These are phyloP conservation scores for Semibalanus balanoides DNA, from an alignment of 1,140 invertebrate species.

Conservation along the genomic window DNA sequence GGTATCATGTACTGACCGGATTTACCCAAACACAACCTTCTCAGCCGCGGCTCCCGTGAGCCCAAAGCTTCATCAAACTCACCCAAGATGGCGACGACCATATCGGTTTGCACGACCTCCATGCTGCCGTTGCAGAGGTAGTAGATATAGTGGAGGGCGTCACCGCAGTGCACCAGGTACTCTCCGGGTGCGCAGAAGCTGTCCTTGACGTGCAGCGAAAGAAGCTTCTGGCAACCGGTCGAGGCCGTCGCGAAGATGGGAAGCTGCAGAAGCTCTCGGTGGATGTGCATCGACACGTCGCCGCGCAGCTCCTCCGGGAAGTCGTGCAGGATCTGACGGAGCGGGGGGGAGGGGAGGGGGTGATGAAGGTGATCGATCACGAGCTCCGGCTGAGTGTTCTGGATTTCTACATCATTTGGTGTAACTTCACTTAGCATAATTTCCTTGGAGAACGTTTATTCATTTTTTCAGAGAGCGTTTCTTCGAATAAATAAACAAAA, in stretches of 20 bases:
- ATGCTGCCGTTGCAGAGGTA: constrained; percentile 95
- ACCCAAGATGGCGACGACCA: constrained; percentile 98
- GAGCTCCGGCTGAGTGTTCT: too few species aligned
- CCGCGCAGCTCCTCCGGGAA: constrained; percentile 90
- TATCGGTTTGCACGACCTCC: constrained; percentile 94
- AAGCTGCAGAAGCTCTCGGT: constrained; percentile 81
- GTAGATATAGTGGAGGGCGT: constrained; percentile 89
- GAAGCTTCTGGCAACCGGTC: constrained; percentile 77
- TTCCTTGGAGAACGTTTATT: too few species aligned
- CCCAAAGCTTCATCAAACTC: constrained; percentile 20
- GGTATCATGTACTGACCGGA: too few species aligned
- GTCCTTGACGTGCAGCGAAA: constrained; percentile 75
- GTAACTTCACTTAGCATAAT: too few species aligned
- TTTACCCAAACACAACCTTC: too few species aligned
- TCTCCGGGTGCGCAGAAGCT: constrained; percentile 94
- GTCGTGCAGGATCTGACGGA: constrained; percentile 71
- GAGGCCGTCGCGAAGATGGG: constrained; percentile 85
- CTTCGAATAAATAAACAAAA: too few species aligned
- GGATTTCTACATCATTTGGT: too few species aligned
- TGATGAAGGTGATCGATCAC: too few species aligned
- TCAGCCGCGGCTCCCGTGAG: too few species aligned
- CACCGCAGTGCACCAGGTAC: constrained; percentile 89
- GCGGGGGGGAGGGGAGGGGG: too few species aligned
- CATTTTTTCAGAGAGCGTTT: too few species aligned
- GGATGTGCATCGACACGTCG: constrained; percentile 87